Evolutionary conservation across 1,140 invertebrate genomes (phyloP).

Genomic region (Scaptomyza hsui): DNA sequence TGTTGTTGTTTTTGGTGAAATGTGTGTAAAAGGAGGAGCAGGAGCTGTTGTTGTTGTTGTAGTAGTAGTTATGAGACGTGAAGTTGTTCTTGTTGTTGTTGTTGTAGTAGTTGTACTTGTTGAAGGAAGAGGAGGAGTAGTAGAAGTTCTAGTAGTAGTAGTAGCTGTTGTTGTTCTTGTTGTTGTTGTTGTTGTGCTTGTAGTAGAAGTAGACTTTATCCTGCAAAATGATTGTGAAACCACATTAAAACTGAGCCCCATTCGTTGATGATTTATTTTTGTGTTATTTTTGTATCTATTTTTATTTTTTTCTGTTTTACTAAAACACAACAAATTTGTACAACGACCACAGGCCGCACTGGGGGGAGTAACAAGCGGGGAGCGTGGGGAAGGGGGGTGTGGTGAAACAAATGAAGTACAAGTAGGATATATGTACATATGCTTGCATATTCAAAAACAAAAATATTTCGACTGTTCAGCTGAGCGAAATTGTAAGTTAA

Average conservation of each 20-base stretch:
- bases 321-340: constrained; percentile 65
- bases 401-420: constrained; percentile 23
- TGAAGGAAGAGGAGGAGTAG: constrained; percentile 79
- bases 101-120: constrained; percentile 69
- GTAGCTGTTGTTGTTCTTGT: constrained; percentile 58
- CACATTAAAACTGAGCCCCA: constrained; percentile 80
- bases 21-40: constrained; percentile 80
- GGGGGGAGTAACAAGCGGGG: constrained; percentile 7
- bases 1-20: constrained; percentile 61
- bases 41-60: constrained; percentile 65
- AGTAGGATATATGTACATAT: constrained; percentile 8
- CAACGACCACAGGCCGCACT: constrained; percentile 15
- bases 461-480: constrained; percentile 8
- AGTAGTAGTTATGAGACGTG: constrained; percentile 75
- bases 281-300: constrained; percentile 9
- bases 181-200: constrained; percentile 77
- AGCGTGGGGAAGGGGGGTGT: not conserved
- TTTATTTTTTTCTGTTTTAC: constrained; percentile 11
- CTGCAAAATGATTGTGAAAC: constrained; percentile 84
- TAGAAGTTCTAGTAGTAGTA: constrained; percentile 79
- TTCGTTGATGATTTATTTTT: constrained; percentile 39
- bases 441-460: not conserved
- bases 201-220: constrained; percentile 83
- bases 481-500: not conserved
- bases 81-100: constrained; percentile 76